Evolutionary conservation across 30 jellyfish, hydroid and myxozoan species (phyloP).

Genomic region (Calvadosia cruxmelitensis): DNA sequence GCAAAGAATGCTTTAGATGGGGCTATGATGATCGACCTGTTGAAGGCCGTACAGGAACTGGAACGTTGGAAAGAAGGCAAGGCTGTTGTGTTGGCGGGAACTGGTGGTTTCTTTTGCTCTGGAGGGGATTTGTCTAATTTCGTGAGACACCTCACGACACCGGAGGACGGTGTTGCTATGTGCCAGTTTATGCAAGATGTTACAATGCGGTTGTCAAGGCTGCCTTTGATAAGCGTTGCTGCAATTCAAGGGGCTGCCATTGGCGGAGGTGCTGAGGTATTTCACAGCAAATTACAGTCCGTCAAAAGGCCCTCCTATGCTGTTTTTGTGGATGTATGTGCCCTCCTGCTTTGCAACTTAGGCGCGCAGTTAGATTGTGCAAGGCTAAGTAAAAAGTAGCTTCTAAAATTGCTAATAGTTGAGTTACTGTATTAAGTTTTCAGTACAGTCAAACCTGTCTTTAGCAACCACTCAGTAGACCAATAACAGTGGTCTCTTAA

Average conservation of each 20-base stretch:
- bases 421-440: too few species aligned
- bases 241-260: conserved; percentile 67
- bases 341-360: too few species aligned
- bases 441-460: too few species aligned
- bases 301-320: too few species aligned
- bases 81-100: conserved; percentile 47
- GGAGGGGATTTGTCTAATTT: conserved; percentile 85
- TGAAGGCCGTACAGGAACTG: conserved; percentile 25
- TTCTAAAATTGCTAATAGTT: too few species aligned
- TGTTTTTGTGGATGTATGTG: too few species aligned
- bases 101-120: conserved; percentile 60
- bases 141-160: conserved; percentile 54
- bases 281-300: too few species aligned
- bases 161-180: conserved; percentile 70
- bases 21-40: conserved; percentile 44
- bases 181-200: conserved; percentile 71
- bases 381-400: too few species aligned
- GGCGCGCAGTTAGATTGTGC: too few species aligned
- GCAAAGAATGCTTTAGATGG: conserved; percentile 70
- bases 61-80: conserved; percentile 63
- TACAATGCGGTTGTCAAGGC: conserved; percentile 36
- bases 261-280: conserved; percentile 99
- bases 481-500: too few species aligned
- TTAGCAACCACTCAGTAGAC: too few species aligned
- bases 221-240: conserved; percentile 73